phyloP scores from a whole-genome alignment of 2,797 vertebrate species.

The Pelodytes ibericus region DNA sequence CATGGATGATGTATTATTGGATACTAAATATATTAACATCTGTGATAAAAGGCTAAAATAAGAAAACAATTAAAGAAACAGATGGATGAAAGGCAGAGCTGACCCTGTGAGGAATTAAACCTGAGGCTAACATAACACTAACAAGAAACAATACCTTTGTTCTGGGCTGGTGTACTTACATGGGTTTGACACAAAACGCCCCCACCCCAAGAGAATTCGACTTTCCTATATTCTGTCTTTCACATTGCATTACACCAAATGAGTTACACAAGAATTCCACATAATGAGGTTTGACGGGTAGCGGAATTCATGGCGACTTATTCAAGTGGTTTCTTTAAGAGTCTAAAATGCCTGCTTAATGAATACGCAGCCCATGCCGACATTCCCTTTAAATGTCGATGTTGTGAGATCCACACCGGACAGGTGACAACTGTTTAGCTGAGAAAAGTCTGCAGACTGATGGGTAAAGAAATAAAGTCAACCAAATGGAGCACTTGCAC shows the following conservation, averaged over 20 bases:
- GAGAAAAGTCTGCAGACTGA: conserved; percentile 29
- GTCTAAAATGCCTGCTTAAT: conserved; percentile 45
- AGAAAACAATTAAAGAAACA: too few relatives aligned
- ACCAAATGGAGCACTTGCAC: conserved; percentile 12
- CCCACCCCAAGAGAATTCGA: conserved; percentile 12
- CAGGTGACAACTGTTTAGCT: conserved; percentile 50
- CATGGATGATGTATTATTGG: too few relatives aligned
- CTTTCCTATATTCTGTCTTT: conserved; percentile 43
- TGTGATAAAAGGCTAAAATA: too few relatives aligned
- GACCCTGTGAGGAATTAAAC: too few relatives aligned
- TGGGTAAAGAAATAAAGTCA: conserved; percentile 31
- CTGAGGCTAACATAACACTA: too few relatives aligned
- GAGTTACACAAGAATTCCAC: conserved; percentile 46
- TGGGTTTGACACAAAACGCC: background rate
- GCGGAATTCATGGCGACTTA: conserved; percentile 49
- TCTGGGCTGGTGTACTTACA: too few relatives aligned
- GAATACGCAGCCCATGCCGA: conserved; percentile 37
- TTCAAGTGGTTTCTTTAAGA: conserved; percentile 49
- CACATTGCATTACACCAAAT: conserved; percentile 48
- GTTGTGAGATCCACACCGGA: conserved; percentile 29
- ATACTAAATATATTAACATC: too few relatives aligned
- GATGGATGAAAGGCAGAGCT: too few relatives aligned
- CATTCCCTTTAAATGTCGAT: conserved; percentile 36
- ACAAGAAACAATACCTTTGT: too few relatives aligned
- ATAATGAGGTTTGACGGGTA: conserved; percentile 52